Evolutionary conservation across 2,888 invertebrate genomes (phyloP).

Genomic region (Poecilobothrus nobilitatus): DNA sequence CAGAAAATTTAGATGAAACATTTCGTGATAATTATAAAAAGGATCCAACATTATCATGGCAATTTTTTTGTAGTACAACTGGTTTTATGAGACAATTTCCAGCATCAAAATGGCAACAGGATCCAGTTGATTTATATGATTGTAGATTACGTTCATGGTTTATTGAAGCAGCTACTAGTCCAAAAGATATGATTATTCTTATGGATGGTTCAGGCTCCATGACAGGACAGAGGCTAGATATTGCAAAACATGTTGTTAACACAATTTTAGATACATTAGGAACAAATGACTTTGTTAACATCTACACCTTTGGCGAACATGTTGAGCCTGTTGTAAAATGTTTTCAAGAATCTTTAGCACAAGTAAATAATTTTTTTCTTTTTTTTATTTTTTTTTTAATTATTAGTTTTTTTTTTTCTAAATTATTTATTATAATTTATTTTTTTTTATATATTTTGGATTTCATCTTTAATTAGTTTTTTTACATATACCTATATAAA

Average conservation of each 20-base stretch:
- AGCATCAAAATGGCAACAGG: conserved; percentile 71
- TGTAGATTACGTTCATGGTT: conserved; percentile 93
- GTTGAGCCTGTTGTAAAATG: conserved; percentile 78
- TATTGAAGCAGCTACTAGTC: conserved; percentile 94
- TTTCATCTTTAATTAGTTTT: too few relatives aligned
- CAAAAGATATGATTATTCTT: conserved; percentile 83
- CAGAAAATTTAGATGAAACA: conserved; percentile 79
- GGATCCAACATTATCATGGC: conserved; percentile 89
- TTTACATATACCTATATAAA: too few relatives aligned
- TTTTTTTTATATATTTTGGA: too few relatives aligned
- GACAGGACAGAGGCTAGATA: conserved; percentile 80
- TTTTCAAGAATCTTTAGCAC: conserved; percentile 81
- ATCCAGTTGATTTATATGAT: conserved; percentile 87
- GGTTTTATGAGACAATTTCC: conserved; percentile 98
- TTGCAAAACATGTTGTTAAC: conserved; percentile 77
- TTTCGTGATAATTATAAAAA: conserved; percentile 79
- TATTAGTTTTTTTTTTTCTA: not conserved
- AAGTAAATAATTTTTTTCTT: conserved; percentile 51
- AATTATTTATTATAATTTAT: too few relatives aligned
- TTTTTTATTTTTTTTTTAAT: not conserved
- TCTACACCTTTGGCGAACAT: conserved; percentile 80
- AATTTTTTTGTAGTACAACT: conserved; percentile 94
- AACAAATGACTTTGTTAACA: conserved; percentile 96
- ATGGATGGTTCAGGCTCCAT: conserved; percentile 87
- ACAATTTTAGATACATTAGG: conserved; percentile 92